These are phyloP conservation scores for Otus sunia DNA, from an alignment of 2,113 vertebrate species.

Conservation along the genomic window DNA sequence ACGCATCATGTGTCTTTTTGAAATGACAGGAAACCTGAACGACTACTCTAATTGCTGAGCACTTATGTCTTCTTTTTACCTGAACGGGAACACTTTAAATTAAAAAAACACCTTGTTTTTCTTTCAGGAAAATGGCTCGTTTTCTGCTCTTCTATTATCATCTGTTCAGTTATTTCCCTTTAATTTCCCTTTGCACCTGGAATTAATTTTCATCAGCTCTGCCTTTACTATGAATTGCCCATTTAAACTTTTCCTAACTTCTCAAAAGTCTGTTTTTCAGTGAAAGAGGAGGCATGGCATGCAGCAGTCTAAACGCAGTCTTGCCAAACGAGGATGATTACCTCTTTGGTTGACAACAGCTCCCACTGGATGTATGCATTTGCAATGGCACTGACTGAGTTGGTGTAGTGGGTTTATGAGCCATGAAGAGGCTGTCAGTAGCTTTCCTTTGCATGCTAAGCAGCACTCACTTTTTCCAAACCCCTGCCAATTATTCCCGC, in stretches of 20 bases:
- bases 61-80: not conserved
- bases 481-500: not conserved
- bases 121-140: not conserved
- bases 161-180: constrained; percentile 1
- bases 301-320: not conserved
- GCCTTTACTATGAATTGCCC: not conserved
- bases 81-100: not conserved
- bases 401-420: not conserved
- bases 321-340: not conserved
- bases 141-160: constrained; percentile 26
- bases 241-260: constrained; percentile 39
- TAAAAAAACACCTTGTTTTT: constrained; percentile 20
- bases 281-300: not conserved
- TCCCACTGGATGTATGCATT: not conserved
- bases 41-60: not conserved
- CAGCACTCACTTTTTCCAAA: not conserved
- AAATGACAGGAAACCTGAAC: not conserved
- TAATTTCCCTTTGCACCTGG: constrained; percentile 45
- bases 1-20: not conserved
- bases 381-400: not conserved
- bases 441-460: not conserved
- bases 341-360: not conserved
- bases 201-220: constrained; percentile 46
- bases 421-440: not conserved
- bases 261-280: not conserved